A percentile compares a stretch with the other conserved stretches of the same genome.
These are phyloP conservation scores for Sinella curviseta DNA, from an alignment of 1,140 invertebrate species.

Conservation along the genomic window DNA sequence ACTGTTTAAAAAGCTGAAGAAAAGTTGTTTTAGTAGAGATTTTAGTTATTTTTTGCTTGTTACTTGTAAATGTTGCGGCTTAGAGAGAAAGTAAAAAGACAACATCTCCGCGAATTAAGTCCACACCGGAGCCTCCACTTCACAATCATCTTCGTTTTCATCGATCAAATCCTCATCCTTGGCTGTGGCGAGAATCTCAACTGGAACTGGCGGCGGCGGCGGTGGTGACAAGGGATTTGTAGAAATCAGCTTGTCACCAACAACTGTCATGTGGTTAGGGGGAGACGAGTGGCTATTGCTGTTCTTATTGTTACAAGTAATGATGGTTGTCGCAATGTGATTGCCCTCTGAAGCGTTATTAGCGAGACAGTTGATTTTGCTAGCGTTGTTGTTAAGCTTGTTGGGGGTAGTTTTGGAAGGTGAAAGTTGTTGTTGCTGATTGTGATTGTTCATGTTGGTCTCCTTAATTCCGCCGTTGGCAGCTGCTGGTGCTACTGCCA, in stretches of 20 bases:
- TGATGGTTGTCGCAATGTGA: not conserved
- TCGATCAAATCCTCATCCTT: constrained; percentile 5
- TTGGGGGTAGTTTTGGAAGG: not conserved
- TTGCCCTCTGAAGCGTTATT: not conserved
- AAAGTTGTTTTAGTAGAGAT: too few species aligned
- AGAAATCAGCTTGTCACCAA: not conserved
- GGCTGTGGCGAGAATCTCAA: not conserved
- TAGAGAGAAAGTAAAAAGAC: not conserved
- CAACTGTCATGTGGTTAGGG: not conserved
- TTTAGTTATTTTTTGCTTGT: too few species aligned
- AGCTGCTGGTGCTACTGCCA: not conserved
- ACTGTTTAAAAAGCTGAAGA: too few species aligned
- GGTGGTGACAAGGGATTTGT: too few species aligned
- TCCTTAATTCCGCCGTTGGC: not conserved
- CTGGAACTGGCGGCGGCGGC: not conserved
- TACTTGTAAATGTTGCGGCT: not conserved
- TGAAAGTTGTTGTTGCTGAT: not conserved
- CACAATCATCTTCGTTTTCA: not conserved
- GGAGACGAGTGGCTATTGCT: not conserved
- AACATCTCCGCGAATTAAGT: not conserved
- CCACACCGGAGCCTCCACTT: not conserved
- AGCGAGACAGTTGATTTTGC: not conserved
- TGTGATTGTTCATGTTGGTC: not conserved
- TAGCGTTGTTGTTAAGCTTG: not conserved
- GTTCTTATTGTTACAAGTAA: not conserved